Base-by-base conservation (phyloP, 1,140 invertebrate species). In the Drosophila rhopaloa region DNA sequence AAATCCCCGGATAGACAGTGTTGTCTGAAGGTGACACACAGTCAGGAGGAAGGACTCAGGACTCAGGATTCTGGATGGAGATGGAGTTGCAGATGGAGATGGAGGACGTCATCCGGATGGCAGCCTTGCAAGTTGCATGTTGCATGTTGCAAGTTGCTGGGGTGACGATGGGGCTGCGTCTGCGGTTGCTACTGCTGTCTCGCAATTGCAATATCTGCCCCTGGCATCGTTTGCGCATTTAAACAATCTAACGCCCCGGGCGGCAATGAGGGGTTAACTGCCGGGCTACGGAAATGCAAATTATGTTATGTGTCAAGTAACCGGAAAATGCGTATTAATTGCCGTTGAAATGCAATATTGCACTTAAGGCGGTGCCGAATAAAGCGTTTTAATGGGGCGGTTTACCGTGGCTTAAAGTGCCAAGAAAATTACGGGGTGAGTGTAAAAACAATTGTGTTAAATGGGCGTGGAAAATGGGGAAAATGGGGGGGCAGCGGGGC, bases 241-340 rank as follows among this genome's bases (percentile, higher is more conserved):
- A 88, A 86, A 76, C 83, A 86, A 82, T 82, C 79, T 65, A 77
- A 83, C 41, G 59, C 62, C 76, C 57, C 60, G 54, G 74, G 50
- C 40, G 43, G 71, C 62, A 66, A 27, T 40, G 27, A 24, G 16
- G 32, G 14, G 43, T 14, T 47, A 37, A 53, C 16, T 32, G 38
- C 61, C 24, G 41, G 27, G 8, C 40, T 58, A 44, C 27, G 57
- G 27, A 53, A 58, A 85, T 91, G 90, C 85, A 91, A 90, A 91
- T 91, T 91, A 91, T 91, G 90, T 91, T 91, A 88, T 91, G 90
- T 91, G 90, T 91, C 90, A 91, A 91, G 90, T 90, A 90, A 90
- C 90, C 90, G 90, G 90, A 91, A 91, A 91, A 91, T 91, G 77
- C 78, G 88, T 91, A 91, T 91, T 91, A 91, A 91, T 91, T 91